Evolutionary conservation across 2,888 invertebrate species (phyloP), one percentile per base, ranked within the genome.

Genomic region (Caenorhabditis afra): DNA sequence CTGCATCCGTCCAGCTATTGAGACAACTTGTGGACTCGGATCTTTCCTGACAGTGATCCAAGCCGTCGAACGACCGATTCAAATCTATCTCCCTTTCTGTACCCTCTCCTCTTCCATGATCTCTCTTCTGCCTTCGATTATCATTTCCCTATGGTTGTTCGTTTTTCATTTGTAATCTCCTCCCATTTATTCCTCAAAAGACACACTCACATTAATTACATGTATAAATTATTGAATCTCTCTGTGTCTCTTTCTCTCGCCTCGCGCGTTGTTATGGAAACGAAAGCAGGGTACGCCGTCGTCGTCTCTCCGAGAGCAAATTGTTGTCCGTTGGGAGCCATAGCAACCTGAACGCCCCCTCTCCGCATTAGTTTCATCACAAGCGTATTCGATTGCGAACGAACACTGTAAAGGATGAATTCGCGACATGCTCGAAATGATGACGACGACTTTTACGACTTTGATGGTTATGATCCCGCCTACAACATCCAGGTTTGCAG

Each of bases 391-490:
- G n/a, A n/a, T n/a, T n/a, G n/a, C n/a, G n/a, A n/a, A n/a, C n/a
- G n/a, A n/a, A n/a, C n/a, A n/a, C n/a, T n/a, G n/a, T n/a, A n/a
- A n/a, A 29, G 7, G 4, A 29, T 29, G 29, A 29, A 7, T 29
- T n/a, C n/a, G n/a, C n/a, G n/a, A n/a, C 29, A 7, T 29, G 3
- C 41, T 41, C 4, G 11, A 14, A 35, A 59, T 0, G 79, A 73
- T 22, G 77, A 77, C 35, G 87, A 89, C 22, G 90, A 90, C 55
- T 86, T 88, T 18, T 90, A 90, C 58, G 83, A 77, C 20, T 90
- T 90, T 77, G 88, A 90, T 55, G 87, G 87, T 8, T 88, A 86
- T 58, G 87, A 89, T 74, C 84, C 84, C 18, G 87, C 87, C 8
- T 88, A 89, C 68, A 89, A 90, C 67, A 73, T 88, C 2, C 85